Evolutionary conservation across 2,888 invertebrate species (phyloP), one percentile per base, ranked within the genome.

Genomic region (Mythimna impura): DNA sequence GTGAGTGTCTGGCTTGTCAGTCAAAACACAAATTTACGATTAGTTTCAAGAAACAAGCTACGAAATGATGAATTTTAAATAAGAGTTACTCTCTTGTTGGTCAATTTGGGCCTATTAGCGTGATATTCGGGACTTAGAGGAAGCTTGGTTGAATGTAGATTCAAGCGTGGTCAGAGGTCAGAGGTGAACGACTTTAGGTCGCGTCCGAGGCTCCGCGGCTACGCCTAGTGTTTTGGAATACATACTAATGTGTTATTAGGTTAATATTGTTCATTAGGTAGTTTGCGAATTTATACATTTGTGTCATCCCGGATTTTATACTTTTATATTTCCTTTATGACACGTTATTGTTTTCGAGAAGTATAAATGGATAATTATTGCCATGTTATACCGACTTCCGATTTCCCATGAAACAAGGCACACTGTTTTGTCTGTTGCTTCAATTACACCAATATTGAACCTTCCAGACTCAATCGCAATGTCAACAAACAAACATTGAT

Each of bases 101-200:
- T 14, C 65, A 78, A 82, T 72, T 78, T 66, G 22, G 61, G 25
- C 25, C 71, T 55, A 81, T 79, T 79, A 82, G 60, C 72, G 43
- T 52, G 36, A 57, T 78, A 82, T 82, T 82, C 71, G 72, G 78
- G 82, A 65, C 17, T 57, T 60, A 30, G 40, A 78, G 52, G 78
- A 80, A 78, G 66, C 54, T 58, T 65, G 40, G 55, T 75, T 40
- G 47, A 68, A 55, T 72, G 65, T 61, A 80, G 2, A 58, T 63
- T 55, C 66, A 25, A 71, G 25, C 63, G 62, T 60, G 58, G 82
- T 71, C 71, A 67, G 64, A 61, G 78, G 78, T 80, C 79, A 79
- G 52, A 43, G 72, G 79, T 79, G 60, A 79, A 82, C 55, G 82
- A 82, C 79, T 17, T 52, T 78, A 30, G 52, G 71, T 64, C 63